A percentile compares a stretch with the other conserved stretches of the same genome.
Conservation (phyloP, 2,113 vertebrate species). For the Phyllostomus discolor region DNA sequence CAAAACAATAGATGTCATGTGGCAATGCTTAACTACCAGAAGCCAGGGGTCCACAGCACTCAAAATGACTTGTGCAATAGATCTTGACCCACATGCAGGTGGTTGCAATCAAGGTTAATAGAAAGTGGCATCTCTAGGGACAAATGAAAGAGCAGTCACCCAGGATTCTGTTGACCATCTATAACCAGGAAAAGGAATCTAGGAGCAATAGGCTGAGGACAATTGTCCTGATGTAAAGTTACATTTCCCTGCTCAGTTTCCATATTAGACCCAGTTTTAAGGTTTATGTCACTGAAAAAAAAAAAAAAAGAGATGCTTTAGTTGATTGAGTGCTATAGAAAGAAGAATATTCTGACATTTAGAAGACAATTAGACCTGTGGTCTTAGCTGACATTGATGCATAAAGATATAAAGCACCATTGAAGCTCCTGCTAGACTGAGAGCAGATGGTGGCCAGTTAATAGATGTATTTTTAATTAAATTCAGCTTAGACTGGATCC, state of each 20-base stretch:
- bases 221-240: background rate
- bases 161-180: background rate
- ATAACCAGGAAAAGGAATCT: background rate
- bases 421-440: background rate
- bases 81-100: background rate
- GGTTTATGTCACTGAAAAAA: background rate
- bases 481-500: background rate
- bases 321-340: background rate
- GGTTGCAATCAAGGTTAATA: background rate
- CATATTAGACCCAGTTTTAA: background rate
- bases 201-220: background rate
- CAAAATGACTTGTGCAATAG: background rate
- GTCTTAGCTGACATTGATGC: background rate
- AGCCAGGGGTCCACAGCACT: background rate
- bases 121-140: background rate
- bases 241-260: background rate
- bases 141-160: background rate
- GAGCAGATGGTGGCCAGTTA: background rate
- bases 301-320: background rate
- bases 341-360: background rate
- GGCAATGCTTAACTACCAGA: background rate
- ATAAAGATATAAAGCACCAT: background rate
- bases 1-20: background rate
- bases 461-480: background rate
- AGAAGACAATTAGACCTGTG: background rate